Evolutionary conservation across 2,797 vertebrate species (phyloP).

Genomic region (Mormyrops boulengeri): DNA sequence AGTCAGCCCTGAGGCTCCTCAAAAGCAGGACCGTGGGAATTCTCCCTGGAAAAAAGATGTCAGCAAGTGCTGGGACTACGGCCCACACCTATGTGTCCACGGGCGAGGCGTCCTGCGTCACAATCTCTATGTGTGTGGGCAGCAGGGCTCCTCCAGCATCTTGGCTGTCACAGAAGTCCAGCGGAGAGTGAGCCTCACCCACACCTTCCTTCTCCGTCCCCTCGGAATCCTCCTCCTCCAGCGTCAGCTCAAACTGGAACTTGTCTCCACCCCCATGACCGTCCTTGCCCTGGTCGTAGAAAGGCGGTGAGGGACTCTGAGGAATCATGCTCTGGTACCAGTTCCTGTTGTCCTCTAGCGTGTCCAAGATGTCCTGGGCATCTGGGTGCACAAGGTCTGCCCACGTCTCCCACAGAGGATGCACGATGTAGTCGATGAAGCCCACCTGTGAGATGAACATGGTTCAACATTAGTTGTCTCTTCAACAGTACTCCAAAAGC

Average conservation of each 20-base stretch:
- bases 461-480: not conserved
- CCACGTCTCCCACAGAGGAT: constrained; percentile 98
- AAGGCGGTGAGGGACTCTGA: constrained; percentile 89
- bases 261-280: constrained; percentile 81
- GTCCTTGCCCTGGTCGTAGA: constrained; percentile 79
- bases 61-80: constrained; percentile 45
- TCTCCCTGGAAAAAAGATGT: constrained; percentile 50
- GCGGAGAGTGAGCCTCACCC: constrained; percentile 52
- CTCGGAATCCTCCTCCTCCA: constrained; percentile 89
- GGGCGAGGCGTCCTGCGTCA: constrained; percentile 84
- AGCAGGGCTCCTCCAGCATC: constrained; percentile 61
- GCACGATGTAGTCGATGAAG: constrained; percentile 98
- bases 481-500: not conserved
- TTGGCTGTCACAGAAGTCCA: constrained; percentile 50
- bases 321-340: constrained; percentile 99
- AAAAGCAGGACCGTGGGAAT: constrained; percentile 68
- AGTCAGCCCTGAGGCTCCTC: constrained; percentile 61
- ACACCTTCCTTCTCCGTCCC: constrained; percentile 81
- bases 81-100: constrained; percentile 78
- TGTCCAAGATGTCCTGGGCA: constrained; percentile 96
- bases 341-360: constrained; percentile 95
- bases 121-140: constrained; percentile 70
- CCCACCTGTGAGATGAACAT: constrained; percentile 68
- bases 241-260: constrained; percentile 92
- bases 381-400: constrained; percentile 95